Evolutionary conservation across 2,113 vertebrate genomes (phyloP).

Genomic region (Sylvietta virens): DNA sequence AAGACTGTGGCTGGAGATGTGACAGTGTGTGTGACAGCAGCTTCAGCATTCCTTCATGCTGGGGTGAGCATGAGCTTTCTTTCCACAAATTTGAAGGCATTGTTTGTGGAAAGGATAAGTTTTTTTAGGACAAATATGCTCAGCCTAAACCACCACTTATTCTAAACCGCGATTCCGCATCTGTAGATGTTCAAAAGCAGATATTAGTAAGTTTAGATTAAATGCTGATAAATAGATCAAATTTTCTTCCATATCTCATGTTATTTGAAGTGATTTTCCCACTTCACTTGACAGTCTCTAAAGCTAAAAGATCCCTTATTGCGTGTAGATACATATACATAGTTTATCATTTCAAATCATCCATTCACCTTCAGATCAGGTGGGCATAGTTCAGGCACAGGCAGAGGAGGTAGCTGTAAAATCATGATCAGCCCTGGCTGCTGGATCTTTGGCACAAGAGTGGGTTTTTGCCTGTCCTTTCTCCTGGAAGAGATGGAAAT

Average conservation of each 20-base stretch:
- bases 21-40: neutral
- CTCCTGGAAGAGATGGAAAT: neutral
- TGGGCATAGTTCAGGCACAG: neutral
- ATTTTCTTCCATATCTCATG: neutral
- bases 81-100: neutral
- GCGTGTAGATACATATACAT: accelerated
- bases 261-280: neutral
- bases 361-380: neutral
- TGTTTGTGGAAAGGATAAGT: neutral
- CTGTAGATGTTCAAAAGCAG: neutral
- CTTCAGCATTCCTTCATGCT: neutral
- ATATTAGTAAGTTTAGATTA: neutral
- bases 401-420: neutral
- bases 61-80: neutral
- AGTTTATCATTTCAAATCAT: neutral
- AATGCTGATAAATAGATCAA: neutral
- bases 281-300: neutral
- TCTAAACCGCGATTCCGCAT: neutral
- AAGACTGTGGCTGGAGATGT: neutral
- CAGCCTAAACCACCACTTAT: neutral
- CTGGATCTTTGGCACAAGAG: accelerated
- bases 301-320: neutral
- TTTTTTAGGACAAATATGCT: neutral
- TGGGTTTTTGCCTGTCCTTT: neutral
- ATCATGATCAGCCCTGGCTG: accelerated